phyloP scores from a whole-genome alignment of 1,140 invertebrate genomes.

The Anthonomus grandis region DNA sequence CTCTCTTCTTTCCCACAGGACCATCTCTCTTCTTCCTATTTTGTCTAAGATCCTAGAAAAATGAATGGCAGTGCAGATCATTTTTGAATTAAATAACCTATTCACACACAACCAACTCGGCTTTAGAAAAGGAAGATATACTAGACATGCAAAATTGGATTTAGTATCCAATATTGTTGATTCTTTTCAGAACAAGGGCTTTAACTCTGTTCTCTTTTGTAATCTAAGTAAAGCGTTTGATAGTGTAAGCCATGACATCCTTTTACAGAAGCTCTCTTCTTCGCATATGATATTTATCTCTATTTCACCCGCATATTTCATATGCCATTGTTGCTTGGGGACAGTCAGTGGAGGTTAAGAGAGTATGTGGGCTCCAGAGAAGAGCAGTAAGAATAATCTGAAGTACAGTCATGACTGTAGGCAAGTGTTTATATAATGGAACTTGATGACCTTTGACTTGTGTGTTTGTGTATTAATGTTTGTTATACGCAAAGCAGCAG shows the following conservation, averaged over 20 bases:
- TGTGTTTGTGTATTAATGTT: too few relatives aligned
- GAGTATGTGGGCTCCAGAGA: neutral
- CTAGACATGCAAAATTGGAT: neutral
- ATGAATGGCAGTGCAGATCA: neutral
- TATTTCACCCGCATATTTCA: neutral
- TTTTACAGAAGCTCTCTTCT: neutral
- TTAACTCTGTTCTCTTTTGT: too few relatives aligned
- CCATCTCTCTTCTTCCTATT: neutral
- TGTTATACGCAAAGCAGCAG: too few relatives aligned
- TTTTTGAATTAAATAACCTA: neutral
- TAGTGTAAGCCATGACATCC: too few relatives aligned
- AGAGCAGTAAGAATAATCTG: neutral
- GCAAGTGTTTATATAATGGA: neutral
- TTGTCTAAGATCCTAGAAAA: neutral
- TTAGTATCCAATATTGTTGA: neutral
- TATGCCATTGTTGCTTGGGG: neutral
- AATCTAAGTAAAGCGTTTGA: too few relatives aligned
- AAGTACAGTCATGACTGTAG: too few relatives aligned
- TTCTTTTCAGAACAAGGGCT: neutral
- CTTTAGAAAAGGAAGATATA: neutral
- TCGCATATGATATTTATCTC: neutral
- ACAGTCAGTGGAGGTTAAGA: neutral
- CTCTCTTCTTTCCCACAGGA: too few relatives aligned
- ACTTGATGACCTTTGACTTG: too few relatives aligned
- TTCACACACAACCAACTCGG: neutral